Conservation (phyloP, 2,113 vertebrate species). For the Centrocercus urophasianus region DNA sequence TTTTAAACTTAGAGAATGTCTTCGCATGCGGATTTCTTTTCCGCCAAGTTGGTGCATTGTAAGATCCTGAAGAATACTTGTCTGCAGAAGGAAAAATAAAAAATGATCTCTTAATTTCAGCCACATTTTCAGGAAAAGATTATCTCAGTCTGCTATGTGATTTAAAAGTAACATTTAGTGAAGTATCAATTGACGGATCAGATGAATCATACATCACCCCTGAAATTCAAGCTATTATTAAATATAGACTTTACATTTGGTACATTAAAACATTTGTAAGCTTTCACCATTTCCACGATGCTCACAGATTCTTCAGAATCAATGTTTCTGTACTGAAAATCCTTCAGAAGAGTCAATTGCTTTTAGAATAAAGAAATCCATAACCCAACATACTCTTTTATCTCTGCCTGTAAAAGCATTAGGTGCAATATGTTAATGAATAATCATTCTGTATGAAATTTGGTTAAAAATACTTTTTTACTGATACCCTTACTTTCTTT, state of each 20-base stretch:
- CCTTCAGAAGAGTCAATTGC: background rate
- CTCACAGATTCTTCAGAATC: background rate
- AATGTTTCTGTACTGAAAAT: background rate
- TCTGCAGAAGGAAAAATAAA: slow-evolving; percentile 40
- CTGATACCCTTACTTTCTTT: background rate
- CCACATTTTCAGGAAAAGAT: background rate
- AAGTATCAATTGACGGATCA: background rate
- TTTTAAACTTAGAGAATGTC: slow-evolving; percentile 68
- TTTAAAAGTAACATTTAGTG: background rate
- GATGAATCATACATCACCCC: background rate
- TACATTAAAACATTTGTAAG: background rate
- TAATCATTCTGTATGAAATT: background rate
- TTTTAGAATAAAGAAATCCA: background rate
- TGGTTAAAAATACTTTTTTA: background rate
- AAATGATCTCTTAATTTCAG: background rate
- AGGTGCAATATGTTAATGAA: background rate
- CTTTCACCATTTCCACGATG: background rate
- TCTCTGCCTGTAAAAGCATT: background rate
- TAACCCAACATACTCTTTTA: background rate
- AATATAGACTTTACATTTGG: background rate
- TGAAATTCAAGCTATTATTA: background rate
- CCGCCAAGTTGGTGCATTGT: slow-evolving; percentile 62
- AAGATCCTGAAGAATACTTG: slow-evolving; percentile 61
- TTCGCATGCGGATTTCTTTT: slow-evolving; percentile 75
- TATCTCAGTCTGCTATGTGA: background rate